Conservation (phyloP, 1,140 invertebrate genomes). For the Drosophila auraria region DNA sequence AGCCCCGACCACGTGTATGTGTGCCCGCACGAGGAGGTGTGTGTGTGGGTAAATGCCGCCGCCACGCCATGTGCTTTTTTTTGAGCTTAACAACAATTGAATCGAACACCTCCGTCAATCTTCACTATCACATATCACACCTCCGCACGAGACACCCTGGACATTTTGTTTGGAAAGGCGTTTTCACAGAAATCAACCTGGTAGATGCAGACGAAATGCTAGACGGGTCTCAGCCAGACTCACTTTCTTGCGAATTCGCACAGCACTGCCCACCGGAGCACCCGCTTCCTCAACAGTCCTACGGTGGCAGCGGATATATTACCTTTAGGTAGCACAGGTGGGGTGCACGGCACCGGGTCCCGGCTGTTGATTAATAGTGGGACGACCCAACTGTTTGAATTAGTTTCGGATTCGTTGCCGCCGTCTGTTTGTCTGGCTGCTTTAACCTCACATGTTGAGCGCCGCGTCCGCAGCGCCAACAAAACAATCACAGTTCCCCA, state of each 20-base stretch:
- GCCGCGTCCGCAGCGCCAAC: constrained; percentile 69
- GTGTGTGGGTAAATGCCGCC: constrained; percentile 45
- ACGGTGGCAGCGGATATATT: constrained; percentile 22
- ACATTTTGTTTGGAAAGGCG: constrained; percentile 67
- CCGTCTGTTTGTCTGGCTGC: constrained; percentile 66
- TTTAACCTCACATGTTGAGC: constrained; percentile 84
- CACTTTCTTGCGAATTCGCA: constrained; percentile 29
- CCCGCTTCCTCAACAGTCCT: not conserved
- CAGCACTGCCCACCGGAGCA: constrained; percentile 17
- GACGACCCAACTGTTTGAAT: constrained; percentile 19
- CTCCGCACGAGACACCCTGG: not conserved
- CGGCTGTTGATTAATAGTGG: constrained; percentile 10
- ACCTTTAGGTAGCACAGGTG: constrained; percentile 41
- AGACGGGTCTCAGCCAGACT: constrained; percentile 1
- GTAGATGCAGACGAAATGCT: constrained; percentile 14
- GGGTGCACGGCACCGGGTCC: constrained; percentile 2
- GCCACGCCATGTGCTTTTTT: constrained; percentile 60
- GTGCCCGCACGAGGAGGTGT: constrained; percentile 27
- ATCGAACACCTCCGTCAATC: constrained; percentile 31
- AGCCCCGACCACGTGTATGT: constrained; percentile 48
- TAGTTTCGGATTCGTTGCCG: constrained; percentile 50
- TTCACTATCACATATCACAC: constrained; percentile 61
- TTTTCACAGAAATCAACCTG: constrained; percentile 29
- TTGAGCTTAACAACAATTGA: constrained; percentile 57
- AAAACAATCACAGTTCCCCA: constrained; percentile 36